These are phyloP conservation scores for Apis cerana DNA, from an alignment of 1,140 invertebrate genomes.

Conservation along the genomic window DNA sequence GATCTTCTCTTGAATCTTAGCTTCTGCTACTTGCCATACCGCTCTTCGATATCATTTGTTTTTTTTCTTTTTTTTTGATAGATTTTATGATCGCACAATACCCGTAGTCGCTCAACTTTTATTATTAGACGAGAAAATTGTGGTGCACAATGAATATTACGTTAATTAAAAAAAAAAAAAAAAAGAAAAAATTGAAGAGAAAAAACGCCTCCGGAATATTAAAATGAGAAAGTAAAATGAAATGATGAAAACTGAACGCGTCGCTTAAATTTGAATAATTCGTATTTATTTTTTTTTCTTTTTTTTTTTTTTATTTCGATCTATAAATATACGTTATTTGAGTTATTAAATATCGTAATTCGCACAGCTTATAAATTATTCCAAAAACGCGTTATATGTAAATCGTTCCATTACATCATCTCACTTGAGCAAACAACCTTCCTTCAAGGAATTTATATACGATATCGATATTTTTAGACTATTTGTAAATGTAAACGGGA, in stretches of 20 bases:
- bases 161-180: neutral
- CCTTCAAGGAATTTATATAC: slow-evolving; percentile 19
- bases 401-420: slow-evolving; percentile 20
- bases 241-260: too few relatives aligned
- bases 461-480: slow-evolving; percentile 33
- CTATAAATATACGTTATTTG: neutral
- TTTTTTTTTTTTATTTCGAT: neutral
- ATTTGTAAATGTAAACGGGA: neutral
- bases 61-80: slow-evolving; percentile 62
- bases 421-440: neutral
- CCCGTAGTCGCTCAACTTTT: slow-evolving; percentile 58
- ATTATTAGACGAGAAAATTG: too few relatives aligned
- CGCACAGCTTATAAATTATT: slow-evolving; percentile 4
- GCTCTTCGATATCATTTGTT: slow-evolving; percentile 48
- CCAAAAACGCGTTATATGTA: neutral
- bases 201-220: too few relatives aligned
- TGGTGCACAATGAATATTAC: slow-evolving; percentile 44
- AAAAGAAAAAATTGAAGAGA: neutral
- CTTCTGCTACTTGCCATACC: slow-evolving; percentile 72
- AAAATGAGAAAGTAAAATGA: too few relatives aligned
- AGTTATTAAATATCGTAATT: neutral
- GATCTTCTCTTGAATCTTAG: slow-evolving; percentile 76
- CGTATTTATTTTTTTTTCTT: too few relatives aligned
- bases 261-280: neutral
- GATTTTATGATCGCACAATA: slow-evolving; percentile 67